Conservation (phyloP, 2,797 vertebrate genomes). For the Todus mexicanus region DNA sequence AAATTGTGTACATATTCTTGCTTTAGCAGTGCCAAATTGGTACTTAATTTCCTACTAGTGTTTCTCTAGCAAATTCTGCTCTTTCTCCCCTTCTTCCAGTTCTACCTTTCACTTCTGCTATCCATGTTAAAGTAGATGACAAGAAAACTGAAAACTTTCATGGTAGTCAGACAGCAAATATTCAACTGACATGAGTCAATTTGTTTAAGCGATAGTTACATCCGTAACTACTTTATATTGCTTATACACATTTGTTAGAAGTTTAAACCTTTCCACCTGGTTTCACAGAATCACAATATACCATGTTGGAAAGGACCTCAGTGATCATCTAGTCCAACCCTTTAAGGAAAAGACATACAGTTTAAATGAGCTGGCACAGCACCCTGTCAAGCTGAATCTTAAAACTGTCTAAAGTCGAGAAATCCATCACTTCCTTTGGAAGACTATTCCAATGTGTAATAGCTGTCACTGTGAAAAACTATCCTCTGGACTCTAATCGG, state of each 20-base stretch:
- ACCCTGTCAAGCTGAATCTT: too few species aligned
- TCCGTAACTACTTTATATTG: neutral
- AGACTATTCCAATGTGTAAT: too few species aligned
- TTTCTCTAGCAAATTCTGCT: neutral
- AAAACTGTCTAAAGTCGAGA: too few species aligned
- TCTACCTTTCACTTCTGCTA: neutral
- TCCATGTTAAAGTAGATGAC: neutral
- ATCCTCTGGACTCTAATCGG: too few species aligned
- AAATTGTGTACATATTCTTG: fast-evolving
- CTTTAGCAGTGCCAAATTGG: neutral
- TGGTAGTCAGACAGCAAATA: neutral
- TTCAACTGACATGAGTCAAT: neutral
- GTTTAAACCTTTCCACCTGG: neutral
- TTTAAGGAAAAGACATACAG: too few species aligned
- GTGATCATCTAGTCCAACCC: too few species aligned
- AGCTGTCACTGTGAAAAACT: too few species aligned
- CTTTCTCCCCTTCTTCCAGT: neutral
- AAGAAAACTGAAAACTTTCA: neutral
- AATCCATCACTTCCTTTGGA: too few species aligned
- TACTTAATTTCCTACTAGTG: neutral
- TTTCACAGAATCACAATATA: too few species aligned
- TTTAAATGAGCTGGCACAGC: too few species aligned
- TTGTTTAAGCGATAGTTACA: neutral
- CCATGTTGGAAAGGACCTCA: too few species aligned
- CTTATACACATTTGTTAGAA: neutral